Base-by-base conservation (phyloP, 2,113 vertebrate genomes). In the Oostethus manadensis region DNA sequence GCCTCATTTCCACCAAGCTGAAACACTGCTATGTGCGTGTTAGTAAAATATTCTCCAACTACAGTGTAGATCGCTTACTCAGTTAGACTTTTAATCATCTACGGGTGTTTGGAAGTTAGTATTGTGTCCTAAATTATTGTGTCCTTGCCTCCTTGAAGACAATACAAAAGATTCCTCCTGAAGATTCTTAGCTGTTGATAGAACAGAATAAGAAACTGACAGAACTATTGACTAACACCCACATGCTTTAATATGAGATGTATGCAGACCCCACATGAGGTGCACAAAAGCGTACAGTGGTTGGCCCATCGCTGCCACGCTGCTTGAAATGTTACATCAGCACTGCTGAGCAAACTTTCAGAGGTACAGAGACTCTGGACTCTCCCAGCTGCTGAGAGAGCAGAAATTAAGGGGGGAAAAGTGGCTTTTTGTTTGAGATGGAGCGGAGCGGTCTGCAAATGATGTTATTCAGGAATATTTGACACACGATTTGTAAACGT, bases 311-410 rank as follows among this genome's bases (percentile, higher is more conserved):
- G 56, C 38, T 73, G 61, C 64, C 62, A 50, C 56, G 11, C 58
- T 13, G 66, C 45, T 56, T 68, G 47, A 61, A 57, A 16, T n/a
- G 69, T 78, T 72, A 78, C 70, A 45, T 84, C 76, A 80, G 64
- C 56, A 54, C n/a, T 11, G 73, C 63, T 51, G 46, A 3, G 23
- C 43, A 58, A 60, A 70, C 50, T 53, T 65, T 63, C 64, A 43
- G 64, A 70, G 63, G 74, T 68, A 60, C 47, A 53, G n/a, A n/a
- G n/a, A n/a, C n/a, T n/a, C n/a, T n/a, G n/a, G n/a, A n/a, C n/a
- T n/a, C n/a, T n/a, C n/a, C 64, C 61, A 74, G 42, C n/a, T 49
- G 63, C 71, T 67, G 70, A 80, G 58, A 45, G 64, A 71, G 61
- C 46, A 20, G n/a, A 26, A 62, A 58, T 50, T 1, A 38, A 3